Base-by-base conservation (phyloP, 2,888 invertebrate genomes). In the Polydrusus pterygomalis region DNA sequence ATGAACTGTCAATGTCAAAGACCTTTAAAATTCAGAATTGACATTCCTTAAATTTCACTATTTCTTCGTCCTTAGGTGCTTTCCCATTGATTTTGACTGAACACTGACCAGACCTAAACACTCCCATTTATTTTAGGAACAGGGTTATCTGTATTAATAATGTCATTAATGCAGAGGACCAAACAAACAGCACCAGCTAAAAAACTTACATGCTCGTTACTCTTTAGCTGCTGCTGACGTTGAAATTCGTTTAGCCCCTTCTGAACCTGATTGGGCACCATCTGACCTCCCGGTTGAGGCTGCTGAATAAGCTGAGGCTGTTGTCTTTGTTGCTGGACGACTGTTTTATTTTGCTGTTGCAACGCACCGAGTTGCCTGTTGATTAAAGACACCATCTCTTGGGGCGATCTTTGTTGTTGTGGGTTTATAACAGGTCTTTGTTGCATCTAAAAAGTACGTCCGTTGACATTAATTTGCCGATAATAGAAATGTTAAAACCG, bases 241-340 rank as follows among this genome's bases (percentile, higher is more conserved):
- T 67, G 67, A 40, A 54, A 67, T 13, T 67, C 67, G n/a, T 20
- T 67, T 30, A 54, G 13, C 10, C 20, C 47, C 62, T 70, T 70
- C 20, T 71, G 70, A 40, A 70, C 25, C 34, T 63, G 63, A 43
- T 11, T 60, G 9, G 58, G 0, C 0, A 49, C 15, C 17, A 47
- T 17, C 17, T 49, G 70, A 43, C 25, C 15, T n/a, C 60, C 47
- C 17, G 70, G 13, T 20, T 45, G 58, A 64, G 49, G 64, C 65
- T 67, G 75, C 63, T 67, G 73, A 63, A 54, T 47, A n/a, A 62
- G 78, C 11, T 71, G 73, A 38, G 77, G 77, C 63, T 78, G 77
- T 17, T 72, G 74, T 56, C 77, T 25, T 1, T 25, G 77, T 64
- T 74, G 74, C 25, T 72, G 71, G 0, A 40, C 63, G 13, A 51